Percentiles rank a stretch among this genome's conserved stretches.
Conservation (phyloP, 2,888 invertebrate species). For the Drosophila birchii region DNA sequence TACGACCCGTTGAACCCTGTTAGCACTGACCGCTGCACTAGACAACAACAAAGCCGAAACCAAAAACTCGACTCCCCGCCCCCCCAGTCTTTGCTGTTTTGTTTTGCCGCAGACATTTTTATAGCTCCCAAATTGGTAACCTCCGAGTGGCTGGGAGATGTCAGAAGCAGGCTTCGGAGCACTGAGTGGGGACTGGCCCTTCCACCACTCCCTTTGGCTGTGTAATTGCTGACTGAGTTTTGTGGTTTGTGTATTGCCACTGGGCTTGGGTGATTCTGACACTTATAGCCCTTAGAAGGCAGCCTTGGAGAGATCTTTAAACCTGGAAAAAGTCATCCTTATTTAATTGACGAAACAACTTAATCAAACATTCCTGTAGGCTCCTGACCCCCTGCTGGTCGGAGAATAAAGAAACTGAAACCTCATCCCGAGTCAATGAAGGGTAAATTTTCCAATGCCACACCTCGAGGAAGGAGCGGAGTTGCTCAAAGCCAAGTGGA, state of each 20-base stretch:
- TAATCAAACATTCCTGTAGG: conserved; percentile 25
- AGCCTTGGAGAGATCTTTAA: conserved; percentile 5
- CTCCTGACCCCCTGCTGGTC: conserved; percentile 1
- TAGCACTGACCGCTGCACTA: conserved; percentile 48
- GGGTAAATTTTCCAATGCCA: conserved; percentile 43
- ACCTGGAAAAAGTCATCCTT: neutral
- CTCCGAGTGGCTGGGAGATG: conserved; percentile 44
- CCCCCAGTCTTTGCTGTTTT: conserved; percentile 16
- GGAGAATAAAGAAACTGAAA: conserved; percentile 29
- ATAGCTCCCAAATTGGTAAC: conserved; percentile 58
- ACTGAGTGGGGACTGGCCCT: conserved; percentile 31
- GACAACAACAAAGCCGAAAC: conserved; percentile 20
- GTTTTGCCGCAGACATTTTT: conserved; percentile 70
- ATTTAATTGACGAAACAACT: conserved; percentile 52
- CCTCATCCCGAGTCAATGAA: conserved; percentile 50
- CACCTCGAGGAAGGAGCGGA: conserved; percentile 35
- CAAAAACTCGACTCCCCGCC: conserved; percentile 8
- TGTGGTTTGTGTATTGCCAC: conserved; percentile 42
- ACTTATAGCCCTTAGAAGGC: conserved; percentile 38
- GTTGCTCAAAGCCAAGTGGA: conserved; percentile 53
- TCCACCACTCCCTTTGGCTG: conserved; percentile 2
- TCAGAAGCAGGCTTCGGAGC: conserved; percentile 48
- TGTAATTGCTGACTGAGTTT: conserved; percentile 60
- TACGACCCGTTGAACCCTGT: conserved; percentile 65
- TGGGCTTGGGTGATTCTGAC: conserved; percentile 34